Conservation (phyloP, 2,888 invertebrate species). For the Mesorhabditis sp. region DNA sequence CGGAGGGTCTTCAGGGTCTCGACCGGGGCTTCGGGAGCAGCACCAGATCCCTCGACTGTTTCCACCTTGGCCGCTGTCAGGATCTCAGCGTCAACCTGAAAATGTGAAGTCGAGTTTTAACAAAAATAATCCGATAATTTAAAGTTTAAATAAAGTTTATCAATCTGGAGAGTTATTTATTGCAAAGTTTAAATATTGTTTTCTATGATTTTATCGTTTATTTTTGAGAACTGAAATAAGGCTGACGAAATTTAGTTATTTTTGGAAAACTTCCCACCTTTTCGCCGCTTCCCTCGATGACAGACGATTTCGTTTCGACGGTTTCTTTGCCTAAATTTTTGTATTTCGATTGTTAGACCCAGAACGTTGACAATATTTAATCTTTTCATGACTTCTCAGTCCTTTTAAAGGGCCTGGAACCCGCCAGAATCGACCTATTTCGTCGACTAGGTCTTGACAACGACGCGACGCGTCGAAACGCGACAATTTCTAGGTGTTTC, state of each 20-base stretch:
- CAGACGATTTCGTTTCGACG: not conserved
- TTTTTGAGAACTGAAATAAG: too few species aligned
- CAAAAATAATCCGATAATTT: not conserved
- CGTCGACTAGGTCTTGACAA: too few species aligned
- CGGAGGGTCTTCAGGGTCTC: not conserved
- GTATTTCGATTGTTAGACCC: not conserved
- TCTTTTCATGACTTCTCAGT: too few species aligned
- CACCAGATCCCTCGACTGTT: not conserved
- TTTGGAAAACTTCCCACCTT: not conserved
- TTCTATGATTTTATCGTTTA: too few species aligned
- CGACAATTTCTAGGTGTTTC: too few species aligned
- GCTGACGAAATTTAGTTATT: too few species aligned
- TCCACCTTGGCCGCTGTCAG: not conserved
- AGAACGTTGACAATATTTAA: not conserved
- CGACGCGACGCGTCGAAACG: too few species aligned
- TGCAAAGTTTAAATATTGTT: too few species aligned
- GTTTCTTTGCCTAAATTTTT: not conserved
- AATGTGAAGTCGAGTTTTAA: not conserved
- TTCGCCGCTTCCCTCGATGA: constrained; percentile 3
- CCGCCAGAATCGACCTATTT: too few species aligned
- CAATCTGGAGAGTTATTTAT: too few species aligned
- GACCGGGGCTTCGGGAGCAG: not conserved
- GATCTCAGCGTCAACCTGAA: not conserved
- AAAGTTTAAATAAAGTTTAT: not conserved
- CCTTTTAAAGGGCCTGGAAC: too few species aligned